Evolutionary conservation across 2,797 vertebrate genomes (phyloP).

Genomic region (Dicrostonyx torquatus): DNA sequence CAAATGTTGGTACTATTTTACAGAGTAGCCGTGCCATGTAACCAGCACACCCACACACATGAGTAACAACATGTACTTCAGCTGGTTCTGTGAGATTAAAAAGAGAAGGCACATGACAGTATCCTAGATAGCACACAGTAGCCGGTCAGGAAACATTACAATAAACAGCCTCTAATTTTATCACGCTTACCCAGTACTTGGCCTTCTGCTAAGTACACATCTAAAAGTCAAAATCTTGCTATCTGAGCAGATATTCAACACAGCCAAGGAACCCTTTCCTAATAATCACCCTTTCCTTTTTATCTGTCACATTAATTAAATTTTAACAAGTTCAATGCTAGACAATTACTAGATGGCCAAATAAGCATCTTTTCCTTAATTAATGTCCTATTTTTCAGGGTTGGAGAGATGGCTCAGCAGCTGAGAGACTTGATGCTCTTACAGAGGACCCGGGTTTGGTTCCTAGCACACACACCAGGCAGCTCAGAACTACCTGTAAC

Average conservation of each 20-base stretch:
- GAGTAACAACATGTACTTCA: background rate
- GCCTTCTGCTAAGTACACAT: slow-evolving; percentile 41
- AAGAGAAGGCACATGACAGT: slow-evolving; percentile 10
- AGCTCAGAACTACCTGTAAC: background rate
- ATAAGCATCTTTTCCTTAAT: slow-evolving; percentile 28
- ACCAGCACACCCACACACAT: background rate
- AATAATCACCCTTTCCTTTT: slow-evolving; percentile 38
- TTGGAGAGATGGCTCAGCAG: background rate
- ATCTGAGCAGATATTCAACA: slow-evolving; percentile 3
- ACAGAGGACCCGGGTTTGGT: background rate
- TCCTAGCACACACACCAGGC: background rate
- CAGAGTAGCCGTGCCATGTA: background rate
- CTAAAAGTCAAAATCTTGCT: slow-evolving; percentile 35
- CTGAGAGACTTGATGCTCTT: background rate
- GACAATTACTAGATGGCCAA: background rate
- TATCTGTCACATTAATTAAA: slow-evolving; percentile 7
- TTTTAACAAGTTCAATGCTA: slow-evolving; percentile 34
- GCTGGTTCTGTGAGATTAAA: slow-evolving; percentile 24
- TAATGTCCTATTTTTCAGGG: background rate
- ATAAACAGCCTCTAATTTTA: slow-evolving; percentile 28
- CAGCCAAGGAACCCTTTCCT: background rate
- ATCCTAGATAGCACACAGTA: background rate
- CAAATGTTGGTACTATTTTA: slow-evolving; percentile 29
- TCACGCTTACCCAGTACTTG: slow-evolving; percentile 5
- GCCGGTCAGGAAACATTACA: slow-evolving; percentile 26